A percentile compares a stretch with the other conserved stretches of the same genome.
Conservation (phyloP, 53 echinoderm and acorn worm species). For the Astropecten irregularis region DNA sequence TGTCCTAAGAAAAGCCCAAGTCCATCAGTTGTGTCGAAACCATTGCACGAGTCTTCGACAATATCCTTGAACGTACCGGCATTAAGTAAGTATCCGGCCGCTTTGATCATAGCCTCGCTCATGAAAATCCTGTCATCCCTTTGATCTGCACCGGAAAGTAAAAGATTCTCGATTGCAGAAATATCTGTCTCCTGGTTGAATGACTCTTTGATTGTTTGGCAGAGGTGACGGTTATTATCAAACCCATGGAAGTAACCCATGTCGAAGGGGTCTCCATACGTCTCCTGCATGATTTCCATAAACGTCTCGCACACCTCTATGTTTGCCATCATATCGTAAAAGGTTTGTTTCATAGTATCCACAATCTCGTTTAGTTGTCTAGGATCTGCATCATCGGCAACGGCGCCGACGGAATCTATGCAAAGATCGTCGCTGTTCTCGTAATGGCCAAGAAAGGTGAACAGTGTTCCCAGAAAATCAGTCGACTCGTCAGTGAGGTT, state of each 20-base stretch:
- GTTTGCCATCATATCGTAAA: not conserved
- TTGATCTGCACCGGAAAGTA: not conserved
- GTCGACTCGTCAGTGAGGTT: not conserved
- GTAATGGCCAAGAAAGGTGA: constrained; percentile 16
- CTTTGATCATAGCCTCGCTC: not conserved
- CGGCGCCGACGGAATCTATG: not conserved
- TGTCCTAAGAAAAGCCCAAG: not conserved
- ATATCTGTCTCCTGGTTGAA: constrained; percentile 2
- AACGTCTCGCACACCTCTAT: not conserved
- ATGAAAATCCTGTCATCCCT: not conserved
- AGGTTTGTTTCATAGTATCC: not conserved
- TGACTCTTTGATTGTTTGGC: not conserved
- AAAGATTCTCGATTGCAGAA: not conserved
- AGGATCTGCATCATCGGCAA: constrained; percentile 1
- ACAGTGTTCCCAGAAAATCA: not conserved
- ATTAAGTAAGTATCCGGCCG: not conserved
- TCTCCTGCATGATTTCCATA: constrained; percentile 15
- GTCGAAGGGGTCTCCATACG: not conserved
- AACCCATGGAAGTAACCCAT: not conserved
- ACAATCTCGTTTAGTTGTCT: not conserved
- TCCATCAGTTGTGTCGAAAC: not conserved
- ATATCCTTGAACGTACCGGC: constrained; percentile 1
- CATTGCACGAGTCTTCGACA: not conserved
- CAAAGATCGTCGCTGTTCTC: constrained; percentile 33
- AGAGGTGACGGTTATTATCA: constrained; percentile 6